phyloP scores from a whole-genome alignment of 2,797 vertebrate genomes.

The Ispidina picta region DNA sequence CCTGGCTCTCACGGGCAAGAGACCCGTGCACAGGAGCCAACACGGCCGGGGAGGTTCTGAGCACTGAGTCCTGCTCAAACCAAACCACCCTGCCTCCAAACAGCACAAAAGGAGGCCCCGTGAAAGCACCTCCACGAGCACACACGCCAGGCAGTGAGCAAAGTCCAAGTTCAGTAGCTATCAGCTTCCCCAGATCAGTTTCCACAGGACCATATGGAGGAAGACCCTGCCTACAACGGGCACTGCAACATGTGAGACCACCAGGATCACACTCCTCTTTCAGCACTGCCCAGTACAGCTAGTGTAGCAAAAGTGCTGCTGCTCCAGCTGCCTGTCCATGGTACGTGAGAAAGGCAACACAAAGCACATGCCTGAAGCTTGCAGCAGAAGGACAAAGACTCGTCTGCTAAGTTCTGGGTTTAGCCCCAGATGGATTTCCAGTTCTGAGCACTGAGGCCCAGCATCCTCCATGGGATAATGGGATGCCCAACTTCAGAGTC shows the following conservation, averaged over 20 bases:
- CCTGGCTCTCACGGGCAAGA: neutral
- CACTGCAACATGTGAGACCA: neutral
- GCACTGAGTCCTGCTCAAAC: neutral
- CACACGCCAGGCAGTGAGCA: neutral
- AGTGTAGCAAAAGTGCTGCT: neutral
- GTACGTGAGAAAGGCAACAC: neutral
- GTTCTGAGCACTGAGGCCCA: neutral
- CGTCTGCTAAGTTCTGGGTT: neutral
- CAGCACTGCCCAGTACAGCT: neutral
- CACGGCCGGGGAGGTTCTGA: neutral
- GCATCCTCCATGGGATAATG: neutral
- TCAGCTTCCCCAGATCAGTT: neutral
- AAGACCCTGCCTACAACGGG: neutral
- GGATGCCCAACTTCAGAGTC: neutral
- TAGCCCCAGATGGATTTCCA: neutral
- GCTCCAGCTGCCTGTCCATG: neutral
- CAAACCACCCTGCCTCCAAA: neutral
- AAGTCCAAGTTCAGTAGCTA: neutral
- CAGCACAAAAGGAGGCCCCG: neutral
- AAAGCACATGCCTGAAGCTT: neutral
- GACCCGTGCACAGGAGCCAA: neutral
- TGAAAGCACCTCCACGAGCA: fast-evolving
- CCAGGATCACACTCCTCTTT: neutral
- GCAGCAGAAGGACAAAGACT: neutral
- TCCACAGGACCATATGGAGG: neutral